Conservation (phyloP, 2,113 vertebrate genomes). For the Xenopus laevis region DNA sequence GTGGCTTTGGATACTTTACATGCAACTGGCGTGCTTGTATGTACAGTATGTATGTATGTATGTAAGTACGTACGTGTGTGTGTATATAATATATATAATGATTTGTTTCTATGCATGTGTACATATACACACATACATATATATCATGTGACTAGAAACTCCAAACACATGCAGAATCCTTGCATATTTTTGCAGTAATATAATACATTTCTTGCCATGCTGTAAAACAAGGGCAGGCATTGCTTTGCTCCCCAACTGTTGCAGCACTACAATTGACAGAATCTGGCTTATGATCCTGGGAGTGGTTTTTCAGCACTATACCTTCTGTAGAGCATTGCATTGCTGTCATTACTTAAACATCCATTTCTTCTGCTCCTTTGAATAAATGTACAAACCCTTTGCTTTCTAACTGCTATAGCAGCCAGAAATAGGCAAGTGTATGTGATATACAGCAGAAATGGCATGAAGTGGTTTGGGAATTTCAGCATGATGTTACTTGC, state of each 20-base stretch:
- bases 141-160: slow-evolving; percentile 58
- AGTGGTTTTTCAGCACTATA: neutral
- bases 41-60: slow-evolving; percentile 55
- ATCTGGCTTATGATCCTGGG: neutral
- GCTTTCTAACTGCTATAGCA: too few species aligned
- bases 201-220: neutral
- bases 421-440: neutral
- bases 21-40: slow-evolving; percentile 58
- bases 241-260: neutral
- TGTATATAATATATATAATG: slow-evolving; percentile 59
- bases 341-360: neutral
- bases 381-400: neutral
- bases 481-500: neutral
- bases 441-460: neutral
- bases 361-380: neutral
- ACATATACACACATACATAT: slow-evolving; percentile 59
- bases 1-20: slow-evolving; percentile 61
- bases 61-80: slow-evolving; percentile 22
- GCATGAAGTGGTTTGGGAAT: neutral
- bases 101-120: slow-evolving; percentile 23
- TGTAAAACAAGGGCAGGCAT: neutral
- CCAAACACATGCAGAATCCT: slow-evolving; percentile 7
- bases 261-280: neutral
- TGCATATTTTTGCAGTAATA: neutral
- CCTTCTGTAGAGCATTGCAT: neutral